A percentile compares a stretch with the other conserved stretches of the same genome.
phyloP scores from a whole-genome alignment of 2,113 vertebrate species.

The Solea solea region DNA sequence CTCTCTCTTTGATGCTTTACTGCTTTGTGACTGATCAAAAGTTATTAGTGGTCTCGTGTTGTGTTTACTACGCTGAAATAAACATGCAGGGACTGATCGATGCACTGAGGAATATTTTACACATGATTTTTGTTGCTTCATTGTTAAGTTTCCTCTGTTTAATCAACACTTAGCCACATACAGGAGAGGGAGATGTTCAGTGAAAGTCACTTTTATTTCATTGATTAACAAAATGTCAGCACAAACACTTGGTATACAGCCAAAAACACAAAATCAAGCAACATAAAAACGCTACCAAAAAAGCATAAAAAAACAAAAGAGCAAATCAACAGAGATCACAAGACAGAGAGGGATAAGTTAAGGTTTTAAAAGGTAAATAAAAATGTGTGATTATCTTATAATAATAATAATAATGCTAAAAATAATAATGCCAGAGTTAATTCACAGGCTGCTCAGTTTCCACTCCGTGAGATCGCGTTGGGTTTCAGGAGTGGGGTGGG shows the following conservation, averaged over 20 bases:
- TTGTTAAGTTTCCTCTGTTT: slow-evolving; percentile 28
- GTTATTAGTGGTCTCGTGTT: slow-evolving; percentile 5
- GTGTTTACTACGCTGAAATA: slow-evolving; percentile 9
- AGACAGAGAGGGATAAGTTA: slow-evolving; percentile 15
- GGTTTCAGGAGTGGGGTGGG: slow-evolving; percentile 25
- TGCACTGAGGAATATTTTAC: neutral
- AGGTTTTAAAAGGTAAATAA: slow-evolving; percentile 19
- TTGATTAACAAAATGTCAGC: slow-evolving; percentile 64
- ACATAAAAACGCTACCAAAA: slow-evolving; percentile 26
- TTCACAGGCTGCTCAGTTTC: slow-evolving; percentile 56
- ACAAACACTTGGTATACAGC: slow-evolving; percentile 61
- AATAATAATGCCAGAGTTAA: slow-evolving; percentile 7
- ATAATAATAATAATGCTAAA: slow-evolving; percentile 7
- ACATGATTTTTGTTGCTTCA: slow-evolving; percentile 4
- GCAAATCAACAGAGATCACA: slow-evolving; percentile 37
- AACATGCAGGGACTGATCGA: slow-evolving; percentile 20
- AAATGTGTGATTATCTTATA: slow-evolving; percentile 30
- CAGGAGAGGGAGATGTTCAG: slow-evolving; percentile 72
- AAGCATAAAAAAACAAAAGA: slow-evolving; percentile 13
- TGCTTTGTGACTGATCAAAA: slow-evolving; percentile 62
- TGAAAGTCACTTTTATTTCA: slow-evolving; percentile 78
- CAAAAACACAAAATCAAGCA: slow-evolving; percentile 51
- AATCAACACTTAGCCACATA: slow-evolving; percentile 73
- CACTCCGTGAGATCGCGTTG: slow-evolving; percentile 60
- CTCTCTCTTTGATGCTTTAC: slow-evolving; percentile 60